Evolutionary conservation across 2,797 vertebrate species (phyloP).

Genomic region (Apogon hyalosoma): DNA sequence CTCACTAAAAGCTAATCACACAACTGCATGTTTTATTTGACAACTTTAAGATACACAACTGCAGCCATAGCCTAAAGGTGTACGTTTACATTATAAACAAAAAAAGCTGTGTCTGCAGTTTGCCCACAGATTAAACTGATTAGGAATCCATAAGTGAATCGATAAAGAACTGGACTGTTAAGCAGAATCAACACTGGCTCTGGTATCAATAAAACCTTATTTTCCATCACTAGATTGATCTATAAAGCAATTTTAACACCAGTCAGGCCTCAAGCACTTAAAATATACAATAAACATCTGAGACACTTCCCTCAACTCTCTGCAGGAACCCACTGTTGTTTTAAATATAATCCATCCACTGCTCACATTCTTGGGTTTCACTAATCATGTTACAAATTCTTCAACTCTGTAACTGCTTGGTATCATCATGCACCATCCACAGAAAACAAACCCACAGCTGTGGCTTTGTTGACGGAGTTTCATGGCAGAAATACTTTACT

Average conservation of each 20-base stretch:
- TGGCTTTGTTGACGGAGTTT: conserved; percentile 18
- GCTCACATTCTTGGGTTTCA: neutral
- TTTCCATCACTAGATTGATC: neutral
- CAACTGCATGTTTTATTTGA: too few relatives aligned
- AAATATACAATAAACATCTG: neutral
- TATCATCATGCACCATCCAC: conserved; percentile 25
- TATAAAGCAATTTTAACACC: neutral
- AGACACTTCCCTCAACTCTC: neutral
- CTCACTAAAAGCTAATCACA: too few relatives aligned
- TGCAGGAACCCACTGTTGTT: neutral
- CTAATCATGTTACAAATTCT: conserved; percentile 4
- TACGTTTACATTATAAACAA: too few relatives aligned
- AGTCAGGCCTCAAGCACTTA: neutral
- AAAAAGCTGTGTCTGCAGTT: too few relatives aligned
- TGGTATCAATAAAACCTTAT: too few relatives aligned
- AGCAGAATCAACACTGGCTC: too few relatives aligned
- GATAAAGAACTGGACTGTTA: too few relatives aligned
- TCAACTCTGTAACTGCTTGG: neutral
- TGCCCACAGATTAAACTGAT: too few relatives aligned
- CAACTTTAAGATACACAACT: too few relatives aligned
- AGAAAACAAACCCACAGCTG: conserved; percentile 14
- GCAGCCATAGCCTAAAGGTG: too few relatives aligned
- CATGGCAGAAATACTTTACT: conserved; percentile 34
- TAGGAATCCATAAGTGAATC: too few relatives aligned
- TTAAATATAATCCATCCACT: conserved; percentile 1